Evolutionary conservation across 2,797 vertebrate genomes (phyloP).

Genomic region (Orientallactaga sibirica): DNA sequence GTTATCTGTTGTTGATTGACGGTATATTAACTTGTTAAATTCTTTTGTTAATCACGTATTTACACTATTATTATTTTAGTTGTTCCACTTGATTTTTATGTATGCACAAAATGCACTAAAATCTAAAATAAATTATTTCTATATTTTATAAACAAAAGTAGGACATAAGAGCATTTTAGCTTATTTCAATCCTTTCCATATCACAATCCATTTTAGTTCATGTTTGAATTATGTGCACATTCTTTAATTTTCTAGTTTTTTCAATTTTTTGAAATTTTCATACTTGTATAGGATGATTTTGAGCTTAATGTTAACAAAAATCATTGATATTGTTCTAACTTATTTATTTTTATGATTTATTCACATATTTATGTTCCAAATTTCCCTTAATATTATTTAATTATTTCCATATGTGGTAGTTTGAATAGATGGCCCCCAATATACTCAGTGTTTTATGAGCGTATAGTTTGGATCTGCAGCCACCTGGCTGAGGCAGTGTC

Average conservation of each 20-base stretch:
- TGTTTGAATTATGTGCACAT: neutral
- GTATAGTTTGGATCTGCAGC: no score
- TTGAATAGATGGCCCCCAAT: no score
- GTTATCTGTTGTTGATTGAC: neutral
- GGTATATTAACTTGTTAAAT: no score
- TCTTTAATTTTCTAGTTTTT: neutral
- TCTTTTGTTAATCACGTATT: neutral
- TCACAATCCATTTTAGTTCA: neutral
- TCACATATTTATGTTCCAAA: neutral
- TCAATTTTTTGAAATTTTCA: no score
- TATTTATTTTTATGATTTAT: neutral
- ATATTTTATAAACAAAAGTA: neutral
- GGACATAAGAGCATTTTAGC: neutral
- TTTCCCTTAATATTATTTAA: neutral
- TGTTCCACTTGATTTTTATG: neutral
- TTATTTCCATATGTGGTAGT: neutral
- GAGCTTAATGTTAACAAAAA: no score
- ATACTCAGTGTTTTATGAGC: no score
- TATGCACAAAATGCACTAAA: neutral
- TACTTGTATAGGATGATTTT: no score
- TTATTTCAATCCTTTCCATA: neutral
- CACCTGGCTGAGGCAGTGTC: no score
- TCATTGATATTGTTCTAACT: neutral
- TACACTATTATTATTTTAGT: neutral
- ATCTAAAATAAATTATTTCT: neutral